Base-by-base conservation (phyloP, 2,797 vertebrate genomes). In the Leptoclinus maculatus region DNA sequence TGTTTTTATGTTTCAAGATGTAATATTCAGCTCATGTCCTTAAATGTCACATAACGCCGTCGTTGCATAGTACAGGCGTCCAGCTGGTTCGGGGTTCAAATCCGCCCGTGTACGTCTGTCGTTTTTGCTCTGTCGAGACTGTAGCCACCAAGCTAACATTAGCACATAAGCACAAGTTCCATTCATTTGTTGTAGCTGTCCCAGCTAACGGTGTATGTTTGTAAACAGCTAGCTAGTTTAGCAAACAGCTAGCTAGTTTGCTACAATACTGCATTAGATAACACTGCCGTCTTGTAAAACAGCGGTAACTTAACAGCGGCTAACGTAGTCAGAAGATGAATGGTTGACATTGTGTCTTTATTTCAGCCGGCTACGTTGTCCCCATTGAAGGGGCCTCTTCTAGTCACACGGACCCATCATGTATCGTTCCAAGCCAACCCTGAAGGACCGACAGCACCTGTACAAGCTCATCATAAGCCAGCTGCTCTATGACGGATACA, bases 391-490 rank as follows among this genome's bases (percentile, higher is more conserved):
- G 53, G 7, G 45, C 41, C 68, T 23, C 32, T 34, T 19, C 47
- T 38, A 51, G 58, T 53, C 65, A 6, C 21, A 53, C 32, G 34
- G 62, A 71, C 6, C 64, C 75, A 84, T 32, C 67, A 99, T 99
- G 98, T 99, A 95, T 87, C 96, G 98, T 12, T 96, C 96, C 77
- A 99, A 99, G 93, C 97, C 97, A 53, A 98, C 97, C 8, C 90
- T 99, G 87, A 99, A 97, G 92, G 98, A 99, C 89, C 95, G 98
- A 2, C 98, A 99, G 89, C 98, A 99, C 82, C 96, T 99, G 32
- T 99, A 99, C 92, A 97, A 92, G 84, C 95, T 99, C 68, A 99
- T 99, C 85, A 98, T 99, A 76, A 98, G 98, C 91, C 98, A 99
- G 92, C 92, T 99, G 64, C 95, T 99, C 2, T 97, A 99, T 23